phyloP scores from a whole-genome alignment of 2,113 vertebrate species.

The Entelurus aequoreus region DNA sequence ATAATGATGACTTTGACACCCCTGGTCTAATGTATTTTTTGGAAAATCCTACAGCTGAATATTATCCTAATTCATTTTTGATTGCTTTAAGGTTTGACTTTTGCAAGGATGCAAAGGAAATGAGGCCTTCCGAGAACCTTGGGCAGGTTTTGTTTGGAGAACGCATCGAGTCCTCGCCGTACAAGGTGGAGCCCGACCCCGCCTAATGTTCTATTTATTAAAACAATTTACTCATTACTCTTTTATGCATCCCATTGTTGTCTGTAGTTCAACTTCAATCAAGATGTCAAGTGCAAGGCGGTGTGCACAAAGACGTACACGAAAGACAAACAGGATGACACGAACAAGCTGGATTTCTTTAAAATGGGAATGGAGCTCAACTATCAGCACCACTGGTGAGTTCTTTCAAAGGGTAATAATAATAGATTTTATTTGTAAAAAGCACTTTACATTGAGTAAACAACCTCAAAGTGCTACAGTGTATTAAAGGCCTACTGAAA shows the following conservation, averaged over 20 bases:
- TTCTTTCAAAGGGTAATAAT: not conserved
- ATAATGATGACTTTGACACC: too few relatives aligned
- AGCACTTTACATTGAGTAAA: too few relatives aligned
- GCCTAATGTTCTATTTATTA: not conserved
- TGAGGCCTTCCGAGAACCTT: conserved; percentile 93
- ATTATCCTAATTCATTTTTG: too few relatives aligned
- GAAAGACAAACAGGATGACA: conserved; percentile 35
- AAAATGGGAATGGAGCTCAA: conserved; percentile 78
- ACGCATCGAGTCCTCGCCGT: conserved; percentile 93
- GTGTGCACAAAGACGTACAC: conserved; percentile 66
- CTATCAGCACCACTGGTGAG: conserved; percentile 79
- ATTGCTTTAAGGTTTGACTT: conserved; percentile 86
- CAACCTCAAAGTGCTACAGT: too few relatives aligned
- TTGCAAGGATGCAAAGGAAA: conserved; percentile 84
- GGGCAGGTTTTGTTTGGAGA: conserved; percentile 97
- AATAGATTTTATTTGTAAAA: too few relatives aligned
- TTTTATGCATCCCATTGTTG: not conserved
- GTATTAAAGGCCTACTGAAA: too few relatives aligned
- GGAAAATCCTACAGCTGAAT: too few relatives aligned
- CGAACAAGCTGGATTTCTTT: conserved; percentile 66
- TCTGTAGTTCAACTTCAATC: conserved; percentile 65
- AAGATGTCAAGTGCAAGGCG: conserved; percentile 44
- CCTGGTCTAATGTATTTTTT: too few relatives aligned
- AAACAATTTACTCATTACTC: not conserved
- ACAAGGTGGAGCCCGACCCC: conserved; percentile 76